Percentiles rank a stretch among this genome's conserved stretches.
Conservation (phyloP, 37 sponge, comb jelly and placozoan species). For the Hexactinellida sp. region DNA sequence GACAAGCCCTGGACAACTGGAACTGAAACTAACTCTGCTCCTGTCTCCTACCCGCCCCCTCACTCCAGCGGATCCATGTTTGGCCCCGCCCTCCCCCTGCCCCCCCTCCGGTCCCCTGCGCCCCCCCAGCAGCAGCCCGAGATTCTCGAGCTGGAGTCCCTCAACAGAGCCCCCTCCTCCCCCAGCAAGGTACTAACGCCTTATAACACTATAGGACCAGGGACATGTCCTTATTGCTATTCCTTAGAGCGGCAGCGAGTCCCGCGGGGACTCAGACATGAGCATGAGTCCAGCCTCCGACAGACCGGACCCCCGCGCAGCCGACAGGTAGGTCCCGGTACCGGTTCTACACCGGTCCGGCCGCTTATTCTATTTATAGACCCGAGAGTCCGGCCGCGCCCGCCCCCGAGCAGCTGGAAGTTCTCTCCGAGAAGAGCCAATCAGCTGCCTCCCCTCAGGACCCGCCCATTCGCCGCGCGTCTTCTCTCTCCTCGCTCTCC, state of each 20-base stretch:
- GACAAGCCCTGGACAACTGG: neutral
- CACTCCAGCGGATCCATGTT: neutral
- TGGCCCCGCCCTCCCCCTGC: constrained; percentile 5
- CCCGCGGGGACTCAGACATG: neutral
- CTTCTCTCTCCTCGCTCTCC: neutral
- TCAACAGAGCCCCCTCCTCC: neutral
- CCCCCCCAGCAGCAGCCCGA: neutral
- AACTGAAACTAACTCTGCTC: neutral
- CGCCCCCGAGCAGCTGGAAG: neutral
- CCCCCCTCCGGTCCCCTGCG: no score
- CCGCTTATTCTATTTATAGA: neutral
- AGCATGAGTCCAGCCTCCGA: neutral
- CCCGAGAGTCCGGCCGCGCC: neutral
- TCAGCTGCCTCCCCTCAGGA: neutral
- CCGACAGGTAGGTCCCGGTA: neutral
- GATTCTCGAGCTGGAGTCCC: neutral
- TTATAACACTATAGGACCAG: neutral
- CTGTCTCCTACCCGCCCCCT: neutral
- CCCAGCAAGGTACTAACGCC: neutral
- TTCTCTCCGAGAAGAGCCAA: neutral
- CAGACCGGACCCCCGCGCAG: neutral
- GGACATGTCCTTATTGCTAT: neutral
- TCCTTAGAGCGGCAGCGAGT: neutral
- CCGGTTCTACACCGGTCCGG: neutral
- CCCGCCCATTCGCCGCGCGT: neutral